A percentile compares a stretch with the other conserved stretches of the same genome.
These are phyloP conservation scores for Drosophila repletoides DNA, from an alignment of 1,140 invertebrate genomes.

Conservation along the genomic window DNA sequence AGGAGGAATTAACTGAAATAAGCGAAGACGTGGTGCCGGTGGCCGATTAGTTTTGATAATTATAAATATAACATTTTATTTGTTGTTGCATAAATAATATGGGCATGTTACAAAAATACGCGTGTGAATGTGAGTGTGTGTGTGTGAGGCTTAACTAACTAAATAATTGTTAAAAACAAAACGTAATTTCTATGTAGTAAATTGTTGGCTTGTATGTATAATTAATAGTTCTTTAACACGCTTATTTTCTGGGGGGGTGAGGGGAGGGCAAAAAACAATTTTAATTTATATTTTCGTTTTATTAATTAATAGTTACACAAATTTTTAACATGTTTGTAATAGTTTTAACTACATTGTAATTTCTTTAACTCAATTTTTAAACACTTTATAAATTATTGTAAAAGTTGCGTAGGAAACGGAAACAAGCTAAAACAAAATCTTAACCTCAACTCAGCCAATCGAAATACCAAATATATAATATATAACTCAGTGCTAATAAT, in stretches of 20 bases:
- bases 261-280: constrained; percentile 26
- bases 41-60: constrained; percentile 55
- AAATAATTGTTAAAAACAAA: constrained; percentile 59
- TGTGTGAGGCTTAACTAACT: constrained; percentile 53
- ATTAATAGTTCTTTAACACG: constrained; percentile 37
- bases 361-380: constrained; percentile 33
- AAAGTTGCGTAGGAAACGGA: constrained; percentile 42
- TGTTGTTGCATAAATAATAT: constrained; percentile 62
- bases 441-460: constrained; percentile 55
- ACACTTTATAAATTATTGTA: constrained; percentile 13
- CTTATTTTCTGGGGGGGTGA: constrained; percentile 5
- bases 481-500: constrained; percentile 71
- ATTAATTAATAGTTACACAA: constrained; percentile 35
- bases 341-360: constrained; percentile 31
- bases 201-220: constrained; percentile 33
- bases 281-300: too few relatives aligned
- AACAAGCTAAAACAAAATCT: constrained; percentile 31
- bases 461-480: constrained; percentile 48
- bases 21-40: constrained; percentile 64
- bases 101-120: constrained; percentile 64
- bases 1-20: constrained; percentile 69
- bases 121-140: constrained; percentile 22
- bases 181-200: constrained; percentile 46
- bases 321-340: constrained; percentile 51
- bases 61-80: constrained; percentile 79